Evolutionary conservation across 2,797 vertebrate genomes (phyloP).

Genomic region (Babyrousa celebensis): DNA sequence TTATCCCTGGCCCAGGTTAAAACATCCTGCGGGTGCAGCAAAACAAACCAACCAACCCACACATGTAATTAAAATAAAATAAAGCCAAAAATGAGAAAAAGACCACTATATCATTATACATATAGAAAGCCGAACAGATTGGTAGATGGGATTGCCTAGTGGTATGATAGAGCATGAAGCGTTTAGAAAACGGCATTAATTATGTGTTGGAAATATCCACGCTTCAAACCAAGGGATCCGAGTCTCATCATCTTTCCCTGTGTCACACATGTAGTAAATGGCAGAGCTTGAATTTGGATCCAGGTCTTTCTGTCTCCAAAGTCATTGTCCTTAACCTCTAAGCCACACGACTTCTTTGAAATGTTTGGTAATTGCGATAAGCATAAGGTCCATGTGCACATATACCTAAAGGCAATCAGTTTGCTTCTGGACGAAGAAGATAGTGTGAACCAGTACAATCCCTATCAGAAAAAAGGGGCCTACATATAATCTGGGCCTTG

Average conservation of each 20-base stretch:
- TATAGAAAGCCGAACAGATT: not conserved
- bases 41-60: no score
- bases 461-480: not conserved
- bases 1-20: no score
- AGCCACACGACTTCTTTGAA: constrained; percentile 1
- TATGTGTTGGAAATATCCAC: not conserved
- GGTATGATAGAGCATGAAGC: not conserved
- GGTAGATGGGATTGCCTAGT: not conserved
- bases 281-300: not conserved
- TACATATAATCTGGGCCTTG: not conserved
- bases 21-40: no score
- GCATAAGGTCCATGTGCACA: not conserved
- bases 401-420: not conserved
- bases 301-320: not conserved
- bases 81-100: not conserved
- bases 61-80: not conserved
- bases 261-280: not conserved
- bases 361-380: not conserved
- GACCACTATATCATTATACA: not conserved
- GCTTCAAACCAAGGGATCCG: not conserved
- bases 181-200: not conserved
- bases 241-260: not conserved
- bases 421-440: not conserved
- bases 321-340: not conserved
- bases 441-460: not conserved